Percentiles rank a stretch among this genome's conserved stretches.
Evolutionary conservation across 2,113 vertebrate genomes (phyloP).

Genomic region (Pluvialis apricaria): DNA sequence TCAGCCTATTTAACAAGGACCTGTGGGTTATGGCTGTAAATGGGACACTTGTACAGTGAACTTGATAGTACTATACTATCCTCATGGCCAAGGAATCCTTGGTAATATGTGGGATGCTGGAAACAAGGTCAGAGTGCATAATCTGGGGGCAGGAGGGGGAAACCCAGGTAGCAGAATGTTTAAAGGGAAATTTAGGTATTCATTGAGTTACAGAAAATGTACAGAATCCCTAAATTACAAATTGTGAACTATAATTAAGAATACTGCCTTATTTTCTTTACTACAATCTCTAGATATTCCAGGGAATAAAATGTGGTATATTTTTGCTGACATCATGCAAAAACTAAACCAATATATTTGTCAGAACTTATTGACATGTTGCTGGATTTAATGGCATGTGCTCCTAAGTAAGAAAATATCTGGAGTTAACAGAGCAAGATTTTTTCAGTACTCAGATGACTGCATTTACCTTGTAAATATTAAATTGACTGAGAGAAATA

Average conservation of each 20-base stretch:
- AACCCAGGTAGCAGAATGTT: neutral
- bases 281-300: neutral
- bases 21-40: neutral
- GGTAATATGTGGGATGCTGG: neutral
- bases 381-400: neutral
- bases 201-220: neutral
- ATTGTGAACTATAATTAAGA: neutral
- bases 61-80: neutral
- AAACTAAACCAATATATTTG: neutral
- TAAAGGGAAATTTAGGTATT: neutral
- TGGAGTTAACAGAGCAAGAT: neutral
- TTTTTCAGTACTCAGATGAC: neutral
- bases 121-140: neutral
- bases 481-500: neutral
- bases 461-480: neutral
- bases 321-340: neutral
- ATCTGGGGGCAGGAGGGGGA: neutral
- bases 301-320: neutral
- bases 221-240: neutral
- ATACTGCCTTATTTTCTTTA: neutral
- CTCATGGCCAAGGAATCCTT: neutral
- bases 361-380: neutral
- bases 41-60: neutral
- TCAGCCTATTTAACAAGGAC: neutral
- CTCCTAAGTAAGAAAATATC: neutral